A percentile compares a stretch with the other conserved stretches of the same genome.
Evolutionary conservation across 53 echinoderm and acorn worm genomes (phyloP).

Genomic region (Crossaster papposus): DNA sequence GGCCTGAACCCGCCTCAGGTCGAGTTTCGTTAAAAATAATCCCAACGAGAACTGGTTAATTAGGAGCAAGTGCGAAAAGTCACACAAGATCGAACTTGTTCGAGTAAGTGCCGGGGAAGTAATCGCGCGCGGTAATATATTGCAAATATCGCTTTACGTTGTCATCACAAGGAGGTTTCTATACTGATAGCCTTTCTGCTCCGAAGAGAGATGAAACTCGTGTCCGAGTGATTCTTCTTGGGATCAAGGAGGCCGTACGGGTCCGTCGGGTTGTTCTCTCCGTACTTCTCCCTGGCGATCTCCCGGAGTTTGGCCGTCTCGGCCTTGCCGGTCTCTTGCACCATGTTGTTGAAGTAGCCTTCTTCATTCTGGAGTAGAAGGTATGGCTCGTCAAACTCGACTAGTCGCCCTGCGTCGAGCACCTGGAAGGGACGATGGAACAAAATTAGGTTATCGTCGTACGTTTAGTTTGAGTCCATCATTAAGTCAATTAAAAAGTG

Average conservation of each 20-base stretch:
- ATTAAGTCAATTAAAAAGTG: not conserved
- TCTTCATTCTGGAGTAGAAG: conserved; percentile 80
- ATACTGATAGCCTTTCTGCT: conserved; percentile 32
- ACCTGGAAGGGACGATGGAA: conserved; percentile 30
- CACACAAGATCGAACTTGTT: too few relatives aligned
- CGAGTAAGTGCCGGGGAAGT: too few relatives aligned
- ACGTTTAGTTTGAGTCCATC: not conserved
- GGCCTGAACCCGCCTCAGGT: too few relatives aligned
- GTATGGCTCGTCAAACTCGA: conserved; percentile 85
- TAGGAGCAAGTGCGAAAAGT: too few relatives aligned
- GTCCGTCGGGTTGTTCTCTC: conserved; percentile 58
- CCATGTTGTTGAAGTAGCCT: conserved; percentile 72
- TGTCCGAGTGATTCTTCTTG: not conserved
- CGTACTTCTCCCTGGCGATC: conserved; percentile 77
- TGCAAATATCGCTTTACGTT: too few relatives aligned
- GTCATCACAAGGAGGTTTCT: conserved; percentile 37
- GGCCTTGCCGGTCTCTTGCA: conserved; percentile 74
- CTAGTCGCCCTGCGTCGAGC: conserved; percentile 70
- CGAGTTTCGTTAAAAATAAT: too few relatives aligned
- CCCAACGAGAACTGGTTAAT: too few relatives aligned
- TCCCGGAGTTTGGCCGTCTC: conserved; percentile 73
- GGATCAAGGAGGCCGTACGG: conserved; percentile 26
- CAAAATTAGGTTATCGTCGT: too few relatives aligned
- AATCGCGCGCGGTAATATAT: too few relatives aligned
- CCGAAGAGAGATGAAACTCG: not conserved